These are phyloP conservation scores for Calonectris borealis DNA, from an alignment of 2,113 vertebrate species.

Conservation along the genomic window DNA sequence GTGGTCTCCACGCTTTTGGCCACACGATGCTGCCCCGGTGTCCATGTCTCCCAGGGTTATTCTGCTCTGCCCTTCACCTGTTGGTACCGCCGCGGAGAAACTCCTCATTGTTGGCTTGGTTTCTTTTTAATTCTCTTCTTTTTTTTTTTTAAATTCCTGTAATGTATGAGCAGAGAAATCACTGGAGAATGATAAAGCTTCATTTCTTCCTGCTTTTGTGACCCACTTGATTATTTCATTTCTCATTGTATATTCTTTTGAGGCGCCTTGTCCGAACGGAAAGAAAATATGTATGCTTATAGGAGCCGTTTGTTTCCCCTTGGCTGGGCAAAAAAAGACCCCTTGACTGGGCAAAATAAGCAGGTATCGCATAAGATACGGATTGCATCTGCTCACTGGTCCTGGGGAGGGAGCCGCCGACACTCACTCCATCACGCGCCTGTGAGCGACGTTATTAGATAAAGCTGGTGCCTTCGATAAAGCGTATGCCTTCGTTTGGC, in stretches of 20 bases:
- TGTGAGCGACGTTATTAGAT: fast-evolving
- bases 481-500: fast-evolving
- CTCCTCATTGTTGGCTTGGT: neutral
- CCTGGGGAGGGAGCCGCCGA: neutral
- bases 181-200: conserved; percentile 56
- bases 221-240: neutral
- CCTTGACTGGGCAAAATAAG: neutral
- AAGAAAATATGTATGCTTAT: conserved; percentile 22
- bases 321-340: neutral
- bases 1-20: neutral
- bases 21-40: fast-evolving
- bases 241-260: conserved; percentile 57
- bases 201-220: conserved; percentile 68
- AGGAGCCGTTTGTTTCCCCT: conserved; percentile 19
- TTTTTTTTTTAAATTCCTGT: neutral
- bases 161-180: conserved; percentile 18
- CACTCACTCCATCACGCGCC: fast-evolving
- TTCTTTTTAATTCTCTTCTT: neutral
- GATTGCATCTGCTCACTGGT: neutral
- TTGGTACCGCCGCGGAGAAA: neutral
- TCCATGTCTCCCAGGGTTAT: neutral
- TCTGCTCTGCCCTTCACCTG: neutral
- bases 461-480: neutral
- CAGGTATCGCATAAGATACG: neutral
- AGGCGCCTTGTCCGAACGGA: neutral